Evolutionary conservation across 2,797 vertebrate genomes (phyloP).

Genomic region (Cirrhinus mrigala): DNA sequence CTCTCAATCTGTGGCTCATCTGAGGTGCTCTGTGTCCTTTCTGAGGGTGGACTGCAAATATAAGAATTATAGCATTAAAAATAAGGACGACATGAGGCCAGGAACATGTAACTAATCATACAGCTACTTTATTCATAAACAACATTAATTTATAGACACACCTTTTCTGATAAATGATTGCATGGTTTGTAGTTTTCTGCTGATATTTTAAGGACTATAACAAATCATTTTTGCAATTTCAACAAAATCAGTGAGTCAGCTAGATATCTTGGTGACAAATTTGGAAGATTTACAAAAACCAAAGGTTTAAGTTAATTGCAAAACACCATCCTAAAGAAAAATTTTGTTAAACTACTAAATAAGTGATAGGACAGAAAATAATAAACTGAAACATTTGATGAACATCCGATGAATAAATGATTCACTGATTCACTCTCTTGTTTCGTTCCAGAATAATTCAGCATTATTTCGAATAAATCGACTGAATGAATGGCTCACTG

Average conservation of each 20-base stretch:
- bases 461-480: too few species aligned
- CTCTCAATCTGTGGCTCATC: slow-evolving; percentile 41
- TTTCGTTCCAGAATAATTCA: too few species aligned
- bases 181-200: neutral
- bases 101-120: too few species aligned
- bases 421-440: too few species aligned
- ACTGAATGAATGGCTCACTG: too few species aligned
- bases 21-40: slow-evolving; percentile 22
- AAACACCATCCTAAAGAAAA: neutral
- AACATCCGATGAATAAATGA: neutral
- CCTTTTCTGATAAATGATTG: neutral
- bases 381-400: neutral
- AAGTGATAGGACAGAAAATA: too few species aligned
- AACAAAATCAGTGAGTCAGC: neutral
- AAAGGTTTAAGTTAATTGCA: neutral
- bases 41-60: neutral
- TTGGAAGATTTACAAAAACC: neutral
- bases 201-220: neutral
- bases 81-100: neutral
- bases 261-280: neutral
- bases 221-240: neutral
- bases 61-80: slow-evolving; percentile 45
- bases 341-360: neutral
- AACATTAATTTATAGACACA: neutral
- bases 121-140: neutral